Percentiles rank a stretch among this genome's conserved stretches.
Conservation (phyloP, 2,888 invertebrate species). For the Apotomis capreana region DNA sequence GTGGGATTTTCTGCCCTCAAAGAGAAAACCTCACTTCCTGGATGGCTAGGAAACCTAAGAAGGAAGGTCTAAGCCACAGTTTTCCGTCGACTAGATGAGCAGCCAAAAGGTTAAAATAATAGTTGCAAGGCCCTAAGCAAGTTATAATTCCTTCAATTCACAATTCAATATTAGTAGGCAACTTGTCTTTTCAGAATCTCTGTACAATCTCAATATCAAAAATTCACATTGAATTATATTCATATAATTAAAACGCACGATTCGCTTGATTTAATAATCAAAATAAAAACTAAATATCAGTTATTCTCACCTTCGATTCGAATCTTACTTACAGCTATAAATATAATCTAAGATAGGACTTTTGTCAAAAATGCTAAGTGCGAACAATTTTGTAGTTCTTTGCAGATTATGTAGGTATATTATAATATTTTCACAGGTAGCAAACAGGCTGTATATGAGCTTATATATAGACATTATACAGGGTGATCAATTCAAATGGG, state of each 20-base stretch:
- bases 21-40: no score
- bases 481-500: no score
- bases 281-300: slow-evolving; percentile 37
- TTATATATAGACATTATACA: no score
- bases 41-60: no score
- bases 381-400: slow-evolving; percentile 10
- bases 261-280: slow-evolving; percentile 34
- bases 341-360: slow-evolving; percentile 34
- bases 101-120: not conserved
- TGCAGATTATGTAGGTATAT: not conserved
- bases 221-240: slow-evolving; percentile 33
- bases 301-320: slow-evolving; percentile 25
- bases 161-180: slow-evolving; percentile 22
- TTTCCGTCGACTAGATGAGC: no score
- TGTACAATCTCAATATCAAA: slow-evolving; percentile 37
- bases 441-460: no score
- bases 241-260: slow-evolving; percentile 24
- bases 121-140: not conserved
- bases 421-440: not conserved
- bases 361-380: slow-evolving; percentile 31
- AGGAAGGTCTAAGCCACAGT: no score
- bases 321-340: slow-evolving; percentile 36
- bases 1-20: no score
- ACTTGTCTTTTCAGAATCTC: slow-evolving; percentile 33
- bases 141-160: slow-evolving; percentile 1